Base-by-base conservation (phyloP, 2,113 vertebrate genomes). In the Anguilla rostrata region DNA sequence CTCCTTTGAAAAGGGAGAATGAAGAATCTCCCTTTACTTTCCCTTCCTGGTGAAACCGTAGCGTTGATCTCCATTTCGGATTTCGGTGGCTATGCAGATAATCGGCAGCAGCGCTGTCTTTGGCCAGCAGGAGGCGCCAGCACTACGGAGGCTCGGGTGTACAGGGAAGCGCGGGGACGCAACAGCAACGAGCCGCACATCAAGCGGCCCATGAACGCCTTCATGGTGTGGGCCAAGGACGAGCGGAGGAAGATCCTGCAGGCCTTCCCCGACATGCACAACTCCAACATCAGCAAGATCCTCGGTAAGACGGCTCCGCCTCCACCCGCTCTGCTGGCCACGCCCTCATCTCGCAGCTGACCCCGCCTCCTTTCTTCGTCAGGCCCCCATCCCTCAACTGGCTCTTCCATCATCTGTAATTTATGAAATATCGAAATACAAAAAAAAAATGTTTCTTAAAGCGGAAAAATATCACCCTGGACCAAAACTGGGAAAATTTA, bases 211-310 rank as follows among this genome's bases (percentile, higher is more conserved):
- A 99, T 99, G 98, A 99, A 99, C 82, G 98, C 98, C 43, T 99
- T 99, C 96, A 99, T 99, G 98, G 98, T 99, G 92, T 99, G 98
- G 98, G 98, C 98, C 75, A 99, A 99, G 92, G 98, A 99, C 5
- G 98, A 99, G 93, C 96, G 98, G 43, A 96, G 98, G 91, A 99
- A 99, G 95, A 99, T 99, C 93, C 98, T 99, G 86, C 98, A 99
- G 93, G 98, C 98, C 87, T 99, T 99, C 90, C 98, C 98, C 0
- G 98, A 99, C 95, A 99, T 99, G 98, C 98, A 99, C 94, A 99
- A 99, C 95, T 99, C 98, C 93, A 99, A 99, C 95, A 99, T 99
- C 92, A 99, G 98, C 96, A 99, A 99, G 96, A 99, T 99, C 91
- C 94, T 99, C 88, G 98, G 98, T 99, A 94, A 97, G 97, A 92